phyloP scores from a whole-genome alignment of 2,888 invertebrate genomes.

The Rhamnusium bicolor region DNA sequence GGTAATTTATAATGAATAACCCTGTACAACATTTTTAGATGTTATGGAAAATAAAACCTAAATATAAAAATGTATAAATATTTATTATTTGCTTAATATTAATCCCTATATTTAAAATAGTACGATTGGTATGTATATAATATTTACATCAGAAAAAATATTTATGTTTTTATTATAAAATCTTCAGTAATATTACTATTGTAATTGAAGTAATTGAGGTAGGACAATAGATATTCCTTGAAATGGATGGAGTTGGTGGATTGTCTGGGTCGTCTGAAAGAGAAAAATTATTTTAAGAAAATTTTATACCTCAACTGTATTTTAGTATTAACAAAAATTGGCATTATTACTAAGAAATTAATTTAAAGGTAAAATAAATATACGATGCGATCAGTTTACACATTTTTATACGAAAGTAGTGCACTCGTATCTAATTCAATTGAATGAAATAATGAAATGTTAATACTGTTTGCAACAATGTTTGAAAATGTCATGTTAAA shows the following conservation, averaged over 20 bases:
- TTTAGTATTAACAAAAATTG: too few relatives aligned
- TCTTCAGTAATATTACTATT: constrained; percentile 6
- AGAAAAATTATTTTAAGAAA: not conserved
- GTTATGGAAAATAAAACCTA: not conserved
- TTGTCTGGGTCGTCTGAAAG: constrained; percentile 11
- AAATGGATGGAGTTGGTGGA: constrained; percentile 4
- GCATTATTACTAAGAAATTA: too few relatives aligned
- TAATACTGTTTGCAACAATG: too few relatives aligned
- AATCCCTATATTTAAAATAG: not conserved
- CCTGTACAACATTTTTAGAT: too few relatives aligned
- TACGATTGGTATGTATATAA: constrained; percentile 1
- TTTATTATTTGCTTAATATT: not conserved
- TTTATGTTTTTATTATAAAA: not conserved
- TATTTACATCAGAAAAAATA: not conserved
- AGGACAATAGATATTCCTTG: constrained; percentile 5
- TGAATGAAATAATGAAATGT: too few relatives aligned
- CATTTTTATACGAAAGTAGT: too few relatives aligned
- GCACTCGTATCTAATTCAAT: too few relatives aligned
- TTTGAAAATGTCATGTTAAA: too few relatives aligned
- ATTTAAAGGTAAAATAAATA: too few relatives aligned
- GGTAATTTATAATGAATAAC: too few relatives aligned
- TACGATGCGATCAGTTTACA: too few relatives aligned
- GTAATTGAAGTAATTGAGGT: constrained; percentile 4
- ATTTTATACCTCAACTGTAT: too few relatives aligned
- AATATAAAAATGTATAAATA: constrained; percentile 21